Evolutionary conservation across 2,797 vertebrate species (phyloP).

Genomic region (Lepilemur ruficaudatus): DNA sequence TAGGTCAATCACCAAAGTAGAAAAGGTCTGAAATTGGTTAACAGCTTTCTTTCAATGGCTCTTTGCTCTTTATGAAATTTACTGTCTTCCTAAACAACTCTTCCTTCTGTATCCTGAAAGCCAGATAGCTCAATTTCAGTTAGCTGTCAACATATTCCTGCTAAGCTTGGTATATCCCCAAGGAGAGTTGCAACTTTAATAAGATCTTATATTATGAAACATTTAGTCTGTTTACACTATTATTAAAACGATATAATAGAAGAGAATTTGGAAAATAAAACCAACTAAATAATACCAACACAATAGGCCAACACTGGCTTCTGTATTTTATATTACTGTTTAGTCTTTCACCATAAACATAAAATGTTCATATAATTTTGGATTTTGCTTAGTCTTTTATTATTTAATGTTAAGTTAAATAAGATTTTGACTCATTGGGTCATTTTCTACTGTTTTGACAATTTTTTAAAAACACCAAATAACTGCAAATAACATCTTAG

Average conservation of each 20-base stretch:
- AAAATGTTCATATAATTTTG: not conserved
- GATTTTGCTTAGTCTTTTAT: not conserved
- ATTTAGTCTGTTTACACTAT: not conserved
- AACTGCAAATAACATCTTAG: not conserved
- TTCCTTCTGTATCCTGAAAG: not conserved
- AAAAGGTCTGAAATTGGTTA: not conserved
- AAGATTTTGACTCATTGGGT: not conserved
- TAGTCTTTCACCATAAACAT: not conserved
- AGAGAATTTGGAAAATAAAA: constrained; percentile 4
- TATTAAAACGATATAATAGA: constrained; percentile 29
- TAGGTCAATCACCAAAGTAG: not conserved
- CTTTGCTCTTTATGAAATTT: not conserved
- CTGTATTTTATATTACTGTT: not conserved
- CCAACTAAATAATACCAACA: not conserved
- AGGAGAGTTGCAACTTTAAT: not conserved
- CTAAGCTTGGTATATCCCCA: not conserved
- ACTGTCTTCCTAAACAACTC: not conserved
- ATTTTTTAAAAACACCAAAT: not conserved
- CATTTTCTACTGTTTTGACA: not conserved
- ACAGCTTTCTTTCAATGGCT: not conserved
- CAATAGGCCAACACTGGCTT: not conserved
- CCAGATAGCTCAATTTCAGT: not conserved
- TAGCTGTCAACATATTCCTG: not conserved
- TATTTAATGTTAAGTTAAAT: not conserved
- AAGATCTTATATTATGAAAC: not conserved